These are phyloP conservation scores for Pogonomyrmex barbatus DNA, from an alignment of 1,140 invertebrate species.

Conservation along the genomic window DNA sequence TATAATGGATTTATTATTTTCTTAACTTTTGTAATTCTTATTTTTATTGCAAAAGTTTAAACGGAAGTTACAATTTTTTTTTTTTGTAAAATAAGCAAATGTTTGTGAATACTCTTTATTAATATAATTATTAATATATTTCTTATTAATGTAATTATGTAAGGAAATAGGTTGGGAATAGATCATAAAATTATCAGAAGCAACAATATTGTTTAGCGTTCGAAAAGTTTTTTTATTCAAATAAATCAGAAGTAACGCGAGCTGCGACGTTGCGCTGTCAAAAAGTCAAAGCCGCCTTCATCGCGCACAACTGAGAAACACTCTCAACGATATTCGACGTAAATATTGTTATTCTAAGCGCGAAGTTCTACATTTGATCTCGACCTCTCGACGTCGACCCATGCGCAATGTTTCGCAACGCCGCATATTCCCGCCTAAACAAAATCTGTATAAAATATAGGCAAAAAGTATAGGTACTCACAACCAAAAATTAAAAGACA, in stretches of 20 bases:
- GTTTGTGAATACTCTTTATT: neutral
- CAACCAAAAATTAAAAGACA: slow-evolving; percentile 72
- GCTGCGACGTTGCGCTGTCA: slow-evolving; percentile 18
- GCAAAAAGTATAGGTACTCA: slow-evolving; percentile 61
- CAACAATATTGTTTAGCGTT: slow-evolving; percentile 14
- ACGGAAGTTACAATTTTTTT: neutral
- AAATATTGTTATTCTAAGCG: slow-evolving; percentile 52
- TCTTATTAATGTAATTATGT: neutral
- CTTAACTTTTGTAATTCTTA: neutral
- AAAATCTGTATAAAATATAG: slow-evolving; percentile 69
- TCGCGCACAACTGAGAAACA: neutral
- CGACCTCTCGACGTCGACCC: slow-evolving; percentile 39
- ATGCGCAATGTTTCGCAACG: slow-evolving; percentile 49
- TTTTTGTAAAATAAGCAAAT: neutral
- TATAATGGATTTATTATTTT: neutral
- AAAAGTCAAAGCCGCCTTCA: slow-evolving; percentile 43
- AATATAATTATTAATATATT: neutral
- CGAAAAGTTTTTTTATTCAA: slow-evolving; percentile 69
- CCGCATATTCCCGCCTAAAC: slow-evolving; percentile 48
- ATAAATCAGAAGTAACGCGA: slow-evolving; percentile 63
- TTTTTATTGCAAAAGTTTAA: neutral
- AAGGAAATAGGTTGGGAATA: neutral
- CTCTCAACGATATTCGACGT: neutral
- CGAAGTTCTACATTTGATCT: slow-evolving; percentile 42
- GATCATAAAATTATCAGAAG: neutral